phyloP scores from a whole-genome alignment of 2,888 invertebrate genomes.

The Drosophila ezoana region DNA sequence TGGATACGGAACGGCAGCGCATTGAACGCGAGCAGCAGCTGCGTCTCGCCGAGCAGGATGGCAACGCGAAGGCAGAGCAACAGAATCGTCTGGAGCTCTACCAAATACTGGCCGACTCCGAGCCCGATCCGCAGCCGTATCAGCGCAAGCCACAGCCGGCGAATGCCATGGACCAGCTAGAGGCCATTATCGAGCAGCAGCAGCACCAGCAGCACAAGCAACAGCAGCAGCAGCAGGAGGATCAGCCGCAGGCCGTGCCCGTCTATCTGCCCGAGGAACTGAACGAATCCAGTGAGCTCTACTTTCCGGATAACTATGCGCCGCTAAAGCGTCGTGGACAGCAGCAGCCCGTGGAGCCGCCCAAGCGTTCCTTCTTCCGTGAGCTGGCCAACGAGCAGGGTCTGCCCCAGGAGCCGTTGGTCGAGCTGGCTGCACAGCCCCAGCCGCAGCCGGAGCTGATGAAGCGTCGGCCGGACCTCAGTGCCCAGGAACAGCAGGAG shows the following conservation, averaged over 20 bases:
- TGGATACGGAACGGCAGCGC: conserved; percentile 75
- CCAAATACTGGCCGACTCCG: conserved; percentile 82
- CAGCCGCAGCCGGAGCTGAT: conserved; percentile 38
- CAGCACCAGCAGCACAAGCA: conserved; percentile 46
- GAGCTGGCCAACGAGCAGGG: conserved; percentile 76
- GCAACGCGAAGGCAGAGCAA: conserved; percentile 72
- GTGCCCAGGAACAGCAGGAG: conserved; percentile 48
- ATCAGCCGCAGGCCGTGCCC: conserved; percentile 46
- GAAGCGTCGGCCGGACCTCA: conserved; percentile 56
- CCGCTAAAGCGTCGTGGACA: conserved; percentile 71
- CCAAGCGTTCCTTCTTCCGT: conserved; percentile 75
- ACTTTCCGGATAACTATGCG: conserved; percentile 76
- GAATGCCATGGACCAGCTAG: conserved; percentile 67
- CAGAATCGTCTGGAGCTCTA: conserved; percentile 82
- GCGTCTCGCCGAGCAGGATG: conserved; percentile 64
- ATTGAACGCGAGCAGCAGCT: conserved; percentile 68
- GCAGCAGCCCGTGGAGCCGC: conserved; percentile 8
- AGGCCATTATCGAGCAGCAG: conserved; percentile 65
- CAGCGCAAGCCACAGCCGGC: conserved; percentile 67
- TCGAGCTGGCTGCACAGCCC: conserved; percentile 15
- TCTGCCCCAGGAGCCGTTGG: conserved; percentile 54
- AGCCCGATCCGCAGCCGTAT: conserved; percentile 82
- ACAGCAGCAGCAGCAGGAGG: conserved; percentile 38
- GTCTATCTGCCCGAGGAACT: conserved; percentile 70
- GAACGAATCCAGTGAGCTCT: conserved; percentile 78